These are phyloP conservation scores for Cecropterus lyciades DNA, from an alignment of 1,140 invertebrate species.

Conservation along the genomic window DNA sequence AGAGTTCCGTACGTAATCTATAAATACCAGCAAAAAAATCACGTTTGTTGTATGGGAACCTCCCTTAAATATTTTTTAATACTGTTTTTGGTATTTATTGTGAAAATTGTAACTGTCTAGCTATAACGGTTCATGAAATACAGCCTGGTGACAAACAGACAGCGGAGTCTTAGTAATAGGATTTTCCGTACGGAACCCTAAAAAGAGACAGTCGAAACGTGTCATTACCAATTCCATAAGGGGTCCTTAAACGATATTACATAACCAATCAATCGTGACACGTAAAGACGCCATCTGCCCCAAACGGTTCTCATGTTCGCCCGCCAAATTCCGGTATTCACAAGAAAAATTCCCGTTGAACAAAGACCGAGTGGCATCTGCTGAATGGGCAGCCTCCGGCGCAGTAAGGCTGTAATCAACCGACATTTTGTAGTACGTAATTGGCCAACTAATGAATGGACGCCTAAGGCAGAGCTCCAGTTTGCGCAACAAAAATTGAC, in stretches of 20 bases:
- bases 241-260: conserved; percentile 9
- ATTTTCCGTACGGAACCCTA: too few relatives aligned
- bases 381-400: conserved; percentile 59
- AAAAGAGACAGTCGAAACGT: not conserved
- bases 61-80: too few relatives aligned
- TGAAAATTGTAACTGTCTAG: too few relatives aligned
- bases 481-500: conserved; percentile 65
- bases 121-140: too few relatives aligned
- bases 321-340: conserved; percentile 44
- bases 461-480: conserved; percentile 67
- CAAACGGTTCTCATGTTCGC: conserved; percentile 17
- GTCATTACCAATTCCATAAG: not conserved
- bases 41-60: too few relatives aligned
- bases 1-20: too few relatives aligned
- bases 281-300: conserved; percentile 22
- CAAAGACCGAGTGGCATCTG: conserved; percentile 66
- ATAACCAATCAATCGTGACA: conserved; percentile 30
- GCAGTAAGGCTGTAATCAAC: conserved; percentile 64
- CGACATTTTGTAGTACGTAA: conserved; percentile 73
- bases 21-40: too few relatives aligned
- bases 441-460: conserved; percentile 68
- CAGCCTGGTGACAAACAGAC: too few relatives aligned
- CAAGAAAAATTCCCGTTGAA: conserved; percentile 53
- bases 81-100: too few relatives aligned
- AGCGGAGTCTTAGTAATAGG: too few relatives aligned